phyloP scores from a whole-genome alignment of 2,888 invertebrate species.

The Eristalis pertinax region DNA sequence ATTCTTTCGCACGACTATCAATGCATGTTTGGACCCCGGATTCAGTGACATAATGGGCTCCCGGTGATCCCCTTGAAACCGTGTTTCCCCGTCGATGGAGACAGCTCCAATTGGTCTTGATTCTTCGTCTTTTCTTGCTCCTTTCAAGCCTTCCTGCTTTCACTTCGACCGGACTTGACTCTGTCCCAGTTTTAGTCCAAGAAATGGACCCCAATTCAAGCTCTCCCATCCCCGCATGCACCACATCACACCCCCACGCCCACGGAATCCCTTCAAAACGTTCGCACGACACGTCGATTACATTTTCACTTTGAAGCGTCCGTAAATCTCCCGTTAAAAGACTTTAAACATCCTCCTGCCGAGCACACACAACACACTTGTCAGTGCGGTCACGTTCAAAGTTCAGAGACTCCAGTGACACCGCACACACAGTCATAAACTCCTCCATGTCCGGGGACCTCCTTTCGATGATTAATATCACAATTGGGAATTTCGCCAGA shows the following conservation, averaged over 20 bases:
- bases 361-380: not conserved
- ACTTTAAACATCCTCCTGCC: not conserved
- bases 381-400: not conserved
- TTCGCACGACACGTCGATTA: not conserved
- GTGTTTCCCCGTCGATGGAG: no score
- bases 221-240: no score
- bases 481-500: constrained; percentile 59
- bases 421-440: constrained; percentile 28
- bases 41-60: no score
- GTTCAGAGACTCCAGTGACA: constrained; percentile 30
- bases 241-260: not conserved
- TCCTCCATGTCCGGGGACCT: not conserved
- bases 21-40: no score
- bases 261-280: not conserved
- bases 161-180: no score
- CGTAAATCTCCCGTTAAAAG: constrained; percentile 17
- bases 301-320: not conserved
- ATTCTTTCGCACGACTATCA: no score
- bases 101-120: no score
- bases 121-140: no score
- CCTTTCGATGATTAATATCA: constrained; percentile 58
- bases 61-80: no score
- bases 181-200: no score
- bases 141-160: no score
- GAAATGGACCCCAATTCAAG: no score